Conservation (phyloP, 2,797 vertebrate species). For the Chaunax sp. region DNA sequence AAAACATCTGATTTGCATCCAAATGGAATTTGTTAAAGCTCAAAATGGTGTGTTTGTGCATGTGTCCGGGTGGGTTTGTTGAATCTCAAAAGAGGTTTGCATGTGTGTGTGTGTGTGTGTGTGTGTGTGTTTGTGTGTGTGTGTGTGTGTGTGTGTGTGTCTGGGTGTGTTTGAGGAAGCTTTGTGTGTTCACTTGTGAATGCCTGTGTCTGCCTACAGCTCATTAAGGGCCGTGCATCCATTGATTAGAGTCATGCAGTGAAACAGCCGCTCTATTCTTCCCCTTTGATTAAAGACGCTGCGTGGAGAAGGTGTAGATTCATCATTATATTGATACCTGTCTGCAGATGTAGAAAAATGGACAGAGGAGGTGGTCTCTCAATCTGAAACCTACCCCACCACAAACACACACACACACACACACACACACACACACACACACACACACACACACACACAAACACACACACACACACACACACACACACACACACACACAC, state of each 20-base stretch:
- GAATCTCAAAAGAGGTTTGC: too few relatives aligned
- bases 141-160: slow-evolving; percentile 8
- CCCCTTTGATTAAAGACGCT: slow-evolving; percentile 57
- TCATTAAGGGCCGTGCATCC: slow-evolving; percentile 42
- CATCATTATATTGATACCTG: slow-evolving; percentile 40
- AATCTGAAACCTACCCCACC: slow-evolving; percentile 32
- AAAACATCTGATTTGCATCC: slow-evolving; percentile 50
- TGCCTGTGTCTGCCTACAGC: slow-evolving; percentile 38
- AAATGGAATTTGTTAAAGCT: slow-evolving; percentile 39
- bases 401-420: slow-evolving; percentile 27
- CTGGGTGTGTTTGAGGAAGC: background rate
- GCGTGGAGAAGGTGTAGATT: slow-evolving; percentile 44
- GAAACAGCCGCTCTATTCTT: slow-evolving; percentile 47
- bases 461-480: slow-evolving; percentile 20
- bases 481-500: slow-evolving; percentile 18
- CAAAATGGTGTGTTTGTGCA: slow-evolving; percentile 4
- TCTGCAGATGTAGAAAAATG: slow-evolving; percentile 40
- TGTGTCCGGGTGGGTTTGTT: too few relatives aligned
- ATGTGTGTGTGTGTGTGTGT: slow-evolving; percentile 14
- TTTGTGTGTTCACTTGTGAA: slow-evolving; percentile 12
- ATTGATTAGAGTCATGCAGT: slow-evolving; percentile 64
- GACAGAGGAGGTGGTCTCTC: slow-evolving; percentile 6
- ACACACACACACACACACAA: slow-evolving; percentile 22
- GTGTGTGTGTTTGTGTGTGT: background rate
- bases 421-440: slow-evolving; percentile 6